Percentiles rank a stretch among this genome's conserved stretches.
These are phyloP conservation scores for Laupala kohalensis DNA, from an alignment of 1,140 invertebrate species.

Conservation along the genomic window DNA sequence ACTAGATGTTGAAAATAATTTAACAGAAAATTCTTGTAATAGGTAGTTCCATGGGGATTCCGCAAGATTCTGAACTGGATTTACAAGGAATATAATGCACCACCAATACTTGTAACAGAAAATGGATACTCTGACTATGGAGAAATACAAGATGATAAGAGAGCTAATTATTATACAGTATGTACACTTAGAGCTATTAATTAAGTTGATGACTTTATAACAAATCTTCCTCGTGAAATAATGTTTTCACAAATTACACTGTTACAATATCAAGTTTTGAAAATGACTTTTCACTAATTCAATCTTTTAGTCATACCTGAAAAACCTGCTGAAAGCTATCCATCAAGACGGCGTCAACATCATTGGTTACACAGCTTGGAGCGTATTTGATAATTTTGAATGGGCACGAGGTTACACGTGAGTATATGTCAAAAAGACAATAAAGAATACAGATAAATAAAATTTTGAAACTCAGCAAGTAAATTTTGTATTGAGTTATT, in stretches of 20 bases:
- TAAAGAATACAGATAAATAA: too few relatives aligned
- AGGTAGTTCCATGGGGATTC: slow-evolving; percentile 36
- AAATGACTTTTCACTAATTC: background rate
- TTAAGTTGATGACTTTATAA: background rate
- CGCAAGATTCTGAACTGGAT: slow-evolving; percentile 50
- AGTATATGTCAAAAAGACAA: slow-evolving; percentile 20
- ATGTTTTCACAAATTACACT: too few relatives aligned
- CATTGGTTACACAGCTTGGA: slow-evolving; percentile 55
- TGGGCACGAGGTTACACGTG: slow-evolving; percentile 50
- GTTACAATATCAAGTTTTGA: background rate
- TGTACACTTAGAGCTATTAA: background rate
- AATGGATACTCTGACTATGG: slow-evolving; percentile 46
- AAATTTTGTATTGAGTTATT: too few relatives aligned
- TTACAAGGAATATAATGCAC: slow-evolving; percentile 41
- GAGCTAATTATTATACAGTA: slow-evolving; percentile 27
- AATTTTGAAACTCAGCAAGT: too few relatives aligned
- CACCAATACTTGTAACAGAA: slow-evolving; percentile 51
- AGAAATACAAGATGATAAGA: slow-evolving; percentile 29
- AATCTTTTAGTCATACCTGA: slow-evolving; percentile 36
- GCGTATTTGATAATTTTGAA: slow-evolving; percentile 65
- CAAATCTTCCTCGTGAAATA: background rate
- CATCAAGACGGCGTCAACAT: slow-evolving; percentile 31
- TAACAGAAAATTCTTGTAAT: background rate
- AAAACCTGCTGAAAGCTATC: slow-evolving; percentile 35
- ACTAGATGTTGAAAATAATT: background rate